These are phyloP conservation scores for Macrophya annulata DNA, from an alignment of 2,888 invertebrate species.

Conservation along the genomic window DNA sequence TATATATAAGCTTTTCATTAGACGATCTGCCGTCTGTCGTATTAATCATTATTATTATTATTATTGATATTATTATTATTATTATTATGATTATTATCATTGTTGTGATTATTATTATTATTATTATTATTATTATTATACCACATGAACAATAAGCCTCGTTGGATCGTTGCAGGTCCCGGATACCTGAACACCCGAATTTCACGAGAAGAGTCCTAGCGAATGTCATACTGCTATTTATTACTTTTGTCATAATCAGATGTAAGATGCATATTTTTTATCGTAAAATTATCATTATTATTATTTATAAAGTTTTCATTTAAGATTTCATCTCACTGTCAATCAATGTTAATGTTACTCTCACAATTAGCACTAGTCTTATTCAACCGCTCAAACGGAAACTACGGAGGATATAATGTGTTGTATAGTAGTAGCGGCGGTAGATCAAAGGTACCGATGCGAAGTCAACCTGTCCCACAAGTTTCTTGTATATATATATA, in stretches of 20 bases:
- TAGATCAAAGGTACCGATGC: slow-evolving; percentile 28
- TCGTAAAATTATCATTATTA: not conserved
- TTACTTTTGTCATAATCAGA: not conserved
- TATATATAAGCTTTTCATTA: slow-evolving; percentile 4
- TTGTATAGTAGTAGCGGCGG: slow-evolving; percentile 20
- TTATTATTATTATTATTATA: slow-evolving; percentile 59
- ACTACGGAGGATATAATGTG: slow-evolving; percentile 9
- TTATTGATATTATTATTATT: slow-evolving; percentile 62
- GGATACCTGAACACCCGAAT: not conserved
- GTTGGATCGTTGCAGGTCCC: not conserved
- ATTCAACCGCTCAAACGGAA: not conserved
- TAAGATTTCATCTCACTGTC: not conserved
- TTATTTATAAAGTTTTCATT: not conserved
- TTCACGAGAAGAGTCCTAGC: not conserved
- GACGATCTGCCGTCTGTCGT: slow-evolving; percentile 63
- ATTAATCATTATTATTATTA: slow-evolving; percentile 65
- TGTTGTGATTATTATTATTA: slow-evolving; percentile 31
- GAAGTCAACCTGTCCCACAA: slow-evolving; percentile 71
- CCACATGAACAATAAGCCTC: slow-evolving; percentile 64
- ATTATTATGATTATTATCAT: not conserved
- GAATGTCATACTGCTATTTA: not conserved
- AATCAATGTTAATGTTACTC: slow-evolving; percentile 7
- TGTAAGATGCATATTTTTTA: slow-evolving; percentile 5
- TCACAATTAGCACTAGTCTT: slow-evolving; percentile 1
- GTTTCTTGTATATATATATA: slow-evolving; percentile 62